phyloP scores from a whole-genome alignment of 2,797 vertebrate genomes.

The Rhincodon typus region DNA sequence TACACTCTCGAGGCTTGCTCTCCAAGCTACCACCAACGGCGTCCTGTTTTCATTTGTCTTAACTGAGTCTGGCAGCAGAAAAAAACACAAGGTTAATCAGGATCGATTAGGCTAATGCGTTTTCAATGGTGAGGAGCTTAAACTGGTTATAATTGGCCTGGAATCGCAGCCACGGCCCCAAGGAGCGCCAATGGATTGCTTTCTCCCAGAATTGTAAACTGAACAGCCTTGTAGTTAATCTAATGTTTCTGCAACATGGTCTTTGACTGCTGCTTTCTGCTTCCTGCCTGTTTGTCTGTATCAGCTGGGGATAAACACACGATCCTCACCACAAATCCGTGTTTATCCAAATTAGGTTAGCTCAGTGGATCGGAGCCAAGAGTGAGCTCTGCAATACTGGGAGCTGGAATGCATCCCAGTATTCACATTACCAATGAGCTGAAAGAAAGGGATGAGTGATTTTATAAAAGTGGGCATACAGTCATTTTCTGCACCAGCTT shows the following conservation, averaged over 20 bases:
- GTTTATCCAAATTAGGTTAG: constrained; percentile 4
- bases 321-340: not conserved
- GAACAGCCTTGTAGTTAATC: not conserved
- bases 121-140: not conserved
- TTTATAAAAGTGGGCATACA: not conserved
- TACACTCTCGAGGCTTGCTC: accelerated
- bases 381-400: not conserved
- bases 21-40: not conserved
- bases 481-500: not conserved
- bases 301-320: not conserved
- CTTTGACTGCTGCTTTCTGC: not conserved
- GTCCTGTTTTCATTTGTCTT: not conserved
- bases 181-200: not conserved
- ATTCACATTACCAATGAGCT: not conserved
- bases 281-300: not conserved
- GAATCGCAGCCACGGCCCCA: not conserved
- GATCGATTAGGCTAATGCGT: not conserved
- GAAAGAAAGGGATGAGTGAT: not conserved
- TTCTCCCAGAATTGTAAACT: not conserved
- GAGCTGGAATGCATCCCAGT: not conserved
- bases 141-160: not conserved
- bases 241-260: not conserved
- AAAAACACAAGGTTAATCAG: too few species aligned
- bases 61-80: not conserved
- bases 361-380: not conserved